Evolutionary conservation across 2,113 vertebrate species (phyloP).

Genomic region (Malurus elegans): DNA sequence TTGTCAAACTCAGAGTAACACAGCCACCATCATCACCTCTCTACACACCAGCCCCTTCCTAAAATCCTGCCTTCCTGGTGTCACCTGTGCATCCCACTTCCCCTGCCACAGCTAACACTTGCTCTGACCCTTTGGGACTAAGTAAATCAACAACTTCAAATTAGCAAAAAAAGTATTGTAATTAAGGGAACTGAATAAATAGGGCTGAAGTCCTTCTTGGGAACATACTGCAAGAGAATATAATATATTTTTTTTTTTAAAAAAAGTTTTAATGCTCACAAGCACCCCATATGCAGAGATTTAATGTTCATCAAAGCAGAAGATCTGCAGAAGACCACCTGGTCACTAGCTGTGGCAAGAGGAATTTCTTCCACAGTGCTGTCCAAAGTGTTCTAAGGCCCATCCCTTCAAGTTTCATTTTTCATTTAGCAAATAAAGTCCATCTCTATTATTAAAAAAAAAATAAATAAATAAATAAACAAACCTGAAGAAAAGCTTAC

Average conservation of each 20-base stretch:
- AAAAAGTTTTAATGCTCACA: background rate
- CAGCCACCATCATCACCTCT: background rate
- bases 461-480: background rate
- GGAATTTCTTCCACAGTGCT: background rate
- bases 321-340: background rate
- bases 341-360: background rate
- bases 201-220: background rate
- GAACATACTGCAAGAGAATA: background rate
- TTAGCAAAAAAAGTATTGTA: background rate
- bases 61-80: background rate
- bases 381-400: background rate
- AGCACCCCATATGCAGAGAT: background rate
- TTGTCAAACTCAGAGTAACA: background rate
- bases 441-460: background rate
- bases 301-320: background rate
- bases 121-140: background rate
- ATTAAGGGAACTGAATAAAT: background rate
- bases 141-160: background rate
- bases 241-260: background rate
- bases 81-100: fast-evolving
- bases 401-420: background rate
- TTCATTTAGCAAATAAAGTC: background rate
- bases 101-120: background rate
- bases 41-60: background rate
- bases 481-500: background rate